Evolutionary conservation across 1,140 invertebrate species (phyloP).

Genomic region (Panulirus ornatus): DNA sequence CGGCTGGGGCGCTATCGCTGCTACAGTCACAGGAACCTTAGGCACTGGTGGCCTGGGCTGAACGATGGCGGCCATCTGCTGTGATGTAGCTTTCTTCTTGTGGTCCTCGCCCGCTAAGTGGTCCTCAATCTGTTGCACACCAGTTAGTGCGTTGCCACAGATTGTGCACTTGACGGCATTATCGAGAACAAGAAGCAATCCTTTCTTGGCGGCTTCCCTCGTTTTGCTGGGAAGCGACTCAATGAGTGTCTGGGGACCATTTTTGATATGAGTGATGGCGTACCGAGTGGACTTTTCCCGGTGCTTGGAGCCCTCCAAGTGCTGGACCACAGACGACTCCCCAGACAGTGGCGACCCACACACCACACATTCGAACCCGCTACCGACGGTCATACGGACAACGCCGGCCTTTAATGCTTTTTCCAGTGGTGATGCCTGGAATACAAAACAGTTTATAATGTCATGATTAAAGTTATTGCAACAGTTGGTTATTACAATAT

Average conservation of each 20-base stretch:
- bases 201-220: background rate
- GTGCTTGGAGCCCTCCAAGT: background rate
- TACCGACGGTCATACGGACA: background rate
- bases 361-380: background rate
- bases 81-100: background rate
- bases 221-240: background rate
- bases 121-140: slow-evolving; percentile 5
- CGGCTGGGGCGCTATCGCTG: too few species aligned
- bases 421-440: too few species aligned
- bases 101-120: slow-evolving; percentile 15
- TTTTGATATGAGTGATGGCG: background rate
- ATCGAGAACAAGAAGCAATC: background rate
- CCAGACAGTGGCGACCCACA: background rate
- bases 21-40: too few species aligned
- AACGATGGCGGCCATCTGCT: background rate
- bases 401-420: background rate
- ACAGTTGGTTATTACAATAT: too few species aligned
- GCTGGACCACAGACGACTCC: background rate
- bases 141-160: background rate
- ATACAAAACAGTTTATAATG: too few species aligned
- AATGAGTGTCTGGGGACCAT: background rate
- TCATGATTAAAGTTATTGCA: too few species aligned
- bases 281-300: background rate
- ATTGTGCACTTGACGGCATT: background rate
- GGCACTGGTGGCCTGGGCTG: too few species aligned